Conservation (phyloP, 1,140 invertebrate species). For the Leptinotarsa texana region DNA sequence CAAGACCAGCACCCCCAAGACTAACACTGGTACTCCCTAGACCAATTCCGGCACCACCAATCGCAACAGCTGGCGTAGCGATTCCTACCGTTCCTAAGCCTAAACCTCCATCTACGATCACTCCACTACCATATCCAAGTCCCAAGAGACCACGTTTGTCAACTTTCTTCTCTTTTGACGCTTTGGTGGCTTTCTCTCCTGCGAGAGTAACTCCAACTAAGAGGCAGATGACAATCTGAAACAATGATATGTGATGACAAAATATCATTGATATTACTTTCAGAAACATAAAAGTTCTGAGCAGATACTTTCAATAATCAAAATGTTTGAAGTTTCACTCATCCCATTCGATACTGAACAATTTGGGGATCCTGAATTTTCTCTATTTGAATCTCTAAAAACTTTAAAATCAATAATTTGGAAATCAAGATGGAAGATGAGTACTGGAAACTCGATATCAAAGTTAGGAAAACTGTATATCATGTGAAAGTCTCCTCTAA, state of each 20-base stretch:
- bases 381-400: too few relatives aligned
- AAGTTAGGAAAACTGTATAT: too few relatives aligned
- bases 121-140: slow-evolving; percentile 39
- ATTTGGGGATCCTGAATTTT: too few relatives aligned
- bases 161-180: slow-evolving; percentile 34
- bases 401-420: too few relatives aligned
- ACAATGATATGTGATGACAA: background rate
- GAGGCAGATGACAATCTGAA: slow-evolving; percentile 43
- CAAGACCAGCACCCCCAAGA: background rate
- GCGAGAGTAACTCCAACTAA: slow-evolving; percentile 39
- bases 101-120: slow-evolving; percentile 30
- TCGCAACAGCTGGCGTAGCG: slow-evolving; percentile 13
- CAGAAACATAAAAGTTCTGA: too few relatives aligned
- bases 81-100: slow-evolving; percentile 28
- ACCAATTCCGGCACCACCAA: slow-evolving; percentile 27
- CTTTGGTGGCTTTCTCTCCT: slow-evolving; percentile 31
- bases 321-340: too few relatives aligned
- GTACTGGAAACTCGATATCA: too few relatives aligned
- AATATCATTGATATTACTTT: too few relatives aligned
- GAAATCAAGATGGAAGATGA: too few relatives aligned
- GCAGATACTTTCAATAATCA: too few relatives aligned
- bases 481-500: too few relatives aligned
- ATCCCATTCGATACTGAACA: too few relatives aligned
- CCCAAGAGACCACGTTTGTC: slow-evolving; percentile 50
- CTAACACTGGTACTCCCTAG: slow-evolving; percentile 12